A percentile compares a stretch with the other conserved stretches of the same genome.
phyloP scores from a whole-genome alignment of 2,797 vertebrate genomes.

The Monodelphis domestica region DNA sequence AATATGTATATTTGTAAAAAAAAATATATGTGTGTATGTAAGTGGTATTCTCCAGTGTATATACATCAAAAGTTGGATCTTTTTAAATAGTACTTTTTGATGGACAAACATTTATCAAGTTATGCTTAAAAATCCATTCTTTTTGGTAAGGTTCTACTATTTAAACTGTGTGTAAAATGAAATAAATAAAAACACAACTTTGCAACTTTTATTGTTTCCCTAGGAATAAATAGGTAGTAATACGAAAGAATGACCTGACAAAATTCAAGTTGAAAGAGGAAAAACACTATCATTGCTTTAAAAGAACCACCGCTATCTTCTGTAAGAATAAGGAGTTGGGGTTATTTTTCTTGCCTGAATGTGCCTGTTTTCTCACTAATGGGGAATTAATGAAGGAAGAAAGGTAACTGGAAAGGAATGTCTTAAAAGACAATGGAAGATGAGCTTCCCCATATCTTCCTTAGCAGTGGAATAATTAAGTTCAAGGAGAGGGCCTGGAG shows the following conservation, averaged over 20 bases:
- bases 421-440: neutral
- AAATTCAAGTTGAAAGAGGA: neutral
- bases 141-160: neutral
- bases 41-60: neutral
- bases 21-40: neutral
- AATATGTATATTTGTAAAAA: neutral
- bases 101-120: neutral
- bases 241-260: neutral
- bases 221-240: neutral
- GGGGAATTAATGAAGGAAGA: neutral
- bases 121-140: neutral
- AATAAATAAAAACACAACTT: neutral
- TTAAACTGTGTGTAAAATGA: neutral
- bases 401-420: neutral
- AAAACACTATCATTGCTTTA: neutral
- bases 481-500: neutral
- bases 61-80: neutral
- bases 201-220: neutral
- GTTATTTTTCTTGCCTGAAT: neutral
- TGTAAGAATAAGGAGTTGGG: neutral
- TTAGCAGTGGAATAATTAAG: neutral
- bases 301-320: neutral
- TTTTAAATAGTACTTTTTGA: neutral
- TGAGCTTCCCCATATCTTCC: neutral
- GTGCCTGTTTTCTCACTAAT: neutral